Conservation (phyloP, 2,888 invertebrate genomes). For the Cephus rjabovi region DNA sequence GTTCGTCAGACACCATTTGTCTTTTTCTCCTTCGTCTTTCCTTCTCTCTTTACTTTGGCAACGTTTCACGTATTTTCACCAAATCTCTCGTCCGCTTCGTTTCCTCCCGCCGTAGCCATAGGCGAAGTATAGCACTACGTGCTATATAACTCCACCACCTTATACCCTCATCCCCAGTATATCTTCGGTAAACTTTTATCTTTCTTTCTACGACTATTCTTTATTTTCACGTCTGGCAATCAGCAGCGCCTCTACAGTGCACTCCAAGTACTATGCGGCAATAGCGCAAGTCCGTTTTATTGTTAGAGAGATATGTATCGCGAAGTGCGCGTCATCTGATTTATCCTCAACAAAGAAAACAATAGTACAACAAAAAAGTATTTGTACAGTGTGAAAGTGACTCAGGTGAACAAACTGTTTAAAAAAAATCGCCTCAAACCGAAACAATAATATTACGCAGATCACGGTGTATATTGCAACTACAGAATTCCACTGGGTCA, state of each 20-base stretch:
- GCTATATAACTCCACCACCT: neutral
- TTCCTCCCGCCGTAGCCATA: neutral
- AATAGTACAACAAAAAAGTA: neutral
- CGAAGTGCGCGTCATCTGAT: neutral
- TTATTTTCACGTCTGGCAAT: neutral
- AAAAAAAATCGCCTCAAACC: no score
- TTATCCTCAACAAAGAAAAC: neutral
- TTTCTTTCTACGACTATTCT: neutral
- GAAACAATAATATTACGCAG: no score
- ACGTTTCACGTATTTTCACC: neutral
- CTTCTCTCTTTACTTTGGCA: neutral
- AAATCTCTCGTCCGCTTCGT: neutral
- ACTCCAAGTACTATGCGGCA: neutral
- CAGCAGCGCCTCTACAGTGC: neutral
- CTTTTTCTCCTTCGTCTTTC: neutral
- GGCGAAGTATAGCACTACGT: neutral
- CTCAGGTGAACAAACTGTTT: no score
- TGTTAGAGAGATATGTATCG: neutral
- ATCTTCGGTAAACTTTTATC: neutral
- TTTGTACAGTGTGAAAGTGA: no score
- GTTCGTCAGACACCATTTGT: neutral
- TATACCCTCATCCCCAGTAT: neutral
- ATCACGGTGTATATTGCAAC: no score
- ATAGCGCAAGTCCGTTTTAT: neutral
- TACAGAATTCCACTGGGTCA: no score